phyloP scores from a whole-genome alignment of 2,797 vertebrate genomes.

The Schizopygopsis malacanthus region DNA sequence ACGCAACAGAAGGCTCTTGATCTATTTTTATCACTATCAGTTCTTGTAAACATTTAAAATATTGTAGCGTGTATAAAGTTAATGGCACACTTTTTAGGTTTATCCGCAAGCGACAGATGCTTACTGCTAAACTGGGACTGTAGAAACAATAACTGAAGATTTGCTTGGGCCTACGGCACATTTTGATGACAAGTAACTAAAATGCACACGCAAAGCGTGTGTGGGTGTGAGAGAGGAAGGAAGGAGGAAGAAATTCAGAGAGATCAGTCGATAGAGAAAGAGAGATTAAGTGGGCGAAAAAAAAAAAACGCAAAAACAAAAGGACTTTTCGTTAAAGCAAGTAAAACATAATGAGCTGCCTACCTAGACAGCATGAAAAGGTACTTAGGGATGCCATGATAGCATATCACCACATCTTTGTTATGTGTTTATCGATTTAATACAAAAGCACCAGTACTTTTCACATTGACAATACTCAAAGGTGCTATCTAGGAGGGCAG shows the following conservation, averaged over 20 bases:
- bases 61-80: slow-evolving; percentile 13
- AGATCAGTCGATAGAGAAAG: slow-evolving; percentile 31
- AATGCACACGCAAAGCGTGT: slow-evolving; percentile 17
- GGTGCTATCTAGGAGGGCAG: background rate
- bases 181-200: slow-evolving; percentile 46
- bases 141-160: slow-evolving; percentile 35
- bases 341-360: slow-evolving; percentile 2
- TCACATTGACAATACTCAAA: background rate
- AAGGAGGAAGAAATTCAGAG: slow-evolving; percentile 33
- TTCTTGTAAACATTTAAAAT: slow-evolving; percentile 16
- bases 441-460: background rate
- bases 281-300: slow-evolving; percentile 35
- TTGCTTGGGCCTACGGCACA: slow-evolving; percentile 32
- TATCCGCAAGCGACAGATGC: background rate
- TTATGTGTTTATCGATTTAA: background rate
- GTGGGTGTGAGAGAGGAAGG: slow-evolving; percentile 45
- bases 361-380: slow-evolving; percentile 6
- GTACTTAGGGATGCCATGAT: background rate
- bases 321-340: slow-evolving; percentile 3
- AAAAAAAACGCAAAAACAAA: background rate
- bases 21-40: background rate
- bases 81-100: slow-evolving; percentile 18
- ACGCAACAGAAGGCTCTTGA: background rate
- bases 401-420: background rate
- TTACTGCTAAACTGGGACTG: slow-evolving; percentile 3